Percentiles rank a stretch among this genome's conserved stretches.
Evolutionary conservation across 2,797 vertebrate species (phyloP).

Genomic region (Coendou prehensilis): DNA sequence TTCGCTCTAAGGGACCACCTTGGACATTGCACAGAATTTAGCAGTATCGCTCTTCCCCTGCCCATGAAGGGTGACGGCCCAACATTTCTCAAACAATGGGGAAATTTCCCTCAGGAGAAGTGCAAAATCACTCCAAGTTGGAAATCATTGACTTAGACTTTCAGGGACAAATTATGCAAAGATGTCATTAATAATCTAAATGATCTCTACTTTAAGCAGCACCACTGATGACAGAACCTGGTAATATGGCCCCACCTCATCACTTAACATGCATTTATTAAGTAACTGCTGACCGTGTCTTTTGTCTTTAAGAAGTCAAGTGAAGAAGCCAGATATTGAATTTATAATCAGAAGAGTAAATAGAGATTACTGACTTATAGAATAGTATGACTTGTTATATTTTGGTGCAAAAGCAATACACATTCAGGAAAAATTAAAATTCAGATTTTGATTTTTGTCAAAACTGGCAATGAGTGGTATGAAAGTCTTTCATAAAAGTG

Average conservation of each 20-base stretch:
- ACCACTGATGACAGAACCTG: not conserved
- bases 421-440: not conserved
- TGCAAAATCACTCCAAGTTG: not conserved
- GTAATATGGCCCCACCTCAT: not conserved
- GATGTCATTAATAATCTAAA: not conserved
- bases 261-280: not conserved
- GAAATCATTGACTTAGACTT: not conserved
- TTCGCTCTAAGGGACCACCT: not conserved
- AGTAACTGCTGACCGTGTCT: not conserved
- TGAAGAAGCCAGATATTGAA: not conserved
- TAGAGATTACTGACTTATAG: not conserved
- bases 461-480: not conserved
- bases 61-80: not conserved
- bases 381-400: not conserved
- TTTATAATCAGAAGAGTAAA: not conserved
- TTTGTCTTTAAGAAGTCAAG: not conserved
- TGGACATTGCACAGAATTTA: not conserved
- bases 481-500: not conserved
- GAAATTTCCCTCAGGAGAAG: not conserved
- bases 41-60: not conserved
- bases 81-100: not conserved
- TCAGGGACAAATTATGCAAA: not conserved
- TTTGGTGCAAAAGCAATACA: not conserved
- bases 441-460: not conserved
- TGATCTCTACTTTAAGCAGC: not conserved